Percentiles rank a stretch among this genome's conserved stretches.
Evolutionary conservation across 2,113 vertebrate genomes (phyloP).

Genomic region (Sapajus apella): DNA sequence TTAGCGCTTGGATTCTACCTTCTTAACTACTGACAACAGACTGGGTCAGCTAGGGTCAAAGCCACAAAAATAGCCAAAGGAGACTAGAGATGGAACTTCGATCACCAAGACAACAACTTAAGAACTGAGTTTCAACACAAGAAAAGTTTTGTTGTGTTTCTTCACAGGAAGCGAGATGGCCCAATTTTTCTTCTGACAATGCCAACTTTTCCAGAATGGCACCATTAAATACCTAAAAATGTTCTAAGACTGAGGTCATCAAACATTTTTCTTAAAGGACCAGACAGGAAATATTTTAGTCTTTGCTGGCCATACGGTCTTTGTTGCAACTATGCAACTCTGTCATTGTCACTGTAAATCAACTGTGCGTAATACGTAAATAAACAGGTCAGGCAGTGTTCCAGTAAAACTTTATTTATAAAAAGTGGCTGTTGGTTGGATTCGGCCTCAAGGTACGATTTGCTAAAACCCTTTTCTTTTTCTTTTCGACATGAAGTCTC

Average conservation of each 20-base stretch:
- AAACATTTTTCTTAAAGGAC: neutral
- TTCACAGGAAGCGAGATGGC: neutral
- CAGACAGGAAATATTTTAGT: neutral
- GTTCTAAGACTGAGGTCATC: neutral
- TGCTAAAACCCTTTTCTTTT: neutral
- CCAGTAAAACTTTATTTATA: conserved; percentile 57
- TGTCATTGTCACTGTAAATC: neutral
- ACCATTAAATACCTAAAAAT: neutral
- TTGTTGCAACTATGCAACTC: neutral
- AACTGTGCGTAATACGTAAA: neutral
- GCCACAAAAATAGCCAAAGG: neutral
- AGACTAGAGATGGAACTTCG: neutral
- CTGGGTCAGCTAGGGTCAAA: neutral
- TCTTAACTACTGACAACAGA: neutral
- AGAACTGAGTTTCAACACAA: neutral
- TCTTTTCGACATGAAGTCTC: neutral
- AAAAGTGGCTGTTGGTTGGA: neutral
- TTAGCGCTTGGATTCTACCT: neutral
- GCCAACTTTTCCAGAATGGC: neutral
- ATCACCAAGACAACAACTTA: neutral
- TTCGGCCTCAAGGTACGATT: neutral
- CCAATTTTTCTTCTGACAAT: neutral
- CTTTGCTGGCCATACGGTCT: neutral
- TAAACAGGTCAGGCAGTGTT: neutral
- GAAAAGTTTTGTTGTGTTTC: neutral